Evolutionary conservation across 2,888 invertebrate genomes (phyloP).

Genomic region (Cosmia pyralina): DNA sequence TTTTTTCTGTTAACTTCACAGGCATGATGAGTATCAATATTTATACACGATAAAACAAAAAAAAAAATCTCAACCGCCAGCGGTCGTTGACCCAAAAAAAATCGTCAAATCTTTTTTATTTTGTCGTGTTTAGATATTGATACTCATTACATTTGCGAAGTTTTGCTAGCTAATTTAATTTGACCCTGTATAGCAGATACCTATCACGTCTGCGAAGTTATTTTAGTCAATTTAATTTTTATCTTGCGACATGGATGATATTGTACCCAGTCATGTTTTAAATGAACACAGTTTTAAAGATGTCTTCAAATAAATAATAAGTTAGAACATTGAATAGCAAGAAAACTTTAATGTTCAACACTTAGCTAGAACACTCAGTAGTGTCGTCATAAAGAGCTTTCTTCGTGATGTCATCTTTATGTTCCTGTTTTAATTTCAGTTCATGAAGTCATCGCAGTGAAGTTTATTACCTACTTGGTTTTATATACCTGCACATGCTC

Average conservation of each 20-base stretch:
- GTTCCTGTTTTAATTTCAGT: conserved; percentile 47
- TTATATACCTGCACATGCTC: neutral
- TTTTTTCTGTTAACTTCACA: no score
- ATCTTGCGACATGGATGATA: neutral
- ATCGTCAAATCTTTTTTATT: no score
- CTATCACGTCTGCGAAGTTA: no score
- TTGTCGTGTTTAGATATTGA: no score
- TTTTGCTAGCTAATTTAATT: no score
- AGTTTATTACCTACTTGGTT: conserved; percentile 25
- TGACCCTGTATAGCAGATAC: neutral
- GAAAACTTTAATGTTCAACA: conserved; percentile 12
- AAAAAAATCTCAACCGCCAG: no score
- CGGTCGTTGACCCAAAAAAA: no score
- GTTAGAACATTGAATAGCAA: conserved; percentile 9
- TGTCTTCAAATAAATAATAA: conserved; percentile 5
- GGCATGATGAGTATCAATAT: no score
- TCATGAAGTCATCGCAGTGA: conserved; percentile 38
- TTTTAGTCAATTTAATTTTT: neutral
- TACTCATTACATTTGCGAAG: no score
- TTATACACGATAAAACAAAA: no score
- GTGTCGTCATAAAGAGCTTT: conserved; percentile 37
- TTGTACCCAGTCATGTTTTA: neutral
- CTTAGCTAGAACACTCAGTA: conserved; percentile 11
- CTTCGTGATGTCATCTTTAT: conserved; percentile 26
- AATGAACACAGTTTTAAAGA: neutral